These are phyloP conservation scores for Pseudonaja textilis DNA, from an alignment of 2,113 vertebrate species.

Conservation along the genomic window DNA sequence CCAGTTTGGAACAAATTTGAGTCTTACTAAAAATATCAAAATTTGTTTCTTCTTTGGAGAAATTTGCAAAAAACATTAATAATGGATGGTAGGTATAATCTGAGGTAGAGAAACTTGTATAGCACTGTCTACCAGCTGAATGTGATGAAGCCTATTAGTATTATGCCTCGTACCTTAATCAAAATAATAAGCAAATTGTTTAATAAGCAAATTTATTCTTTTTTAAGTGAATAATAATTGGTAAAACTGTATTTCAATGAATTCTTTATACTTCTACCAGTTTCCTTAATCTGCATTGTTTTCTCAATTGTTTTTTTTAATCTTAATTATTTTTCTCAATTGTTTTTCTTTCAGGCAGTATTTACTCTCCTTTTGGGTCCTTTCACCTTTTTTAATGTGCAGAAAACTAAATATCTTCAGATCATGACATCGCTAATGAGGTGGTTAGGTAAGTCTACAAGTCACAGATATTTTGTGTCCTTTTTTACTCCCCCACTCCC, in stretches of 20 bases:
- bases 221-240: slow-evolving; percentile 22
- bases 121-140: slow-evolving; percentile 38
- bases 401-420: slow-evolving; percentile 99
- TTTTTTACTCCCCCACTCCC: too few relatives aligned
- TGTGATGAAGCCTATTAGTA: slow-evolving; percentile 27
- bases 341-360: slow-evolving; percentile 68
- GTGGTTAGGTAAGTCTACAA: slow-evolving; percentile 89
- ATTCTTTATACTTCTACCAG: neutral
- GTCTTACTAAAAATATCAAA: neutral
- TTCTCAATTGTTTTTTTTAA: slow-evolving; percentile 18
- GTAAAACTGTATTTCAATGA: neutral
- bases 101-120: slow-evolving; percentile 47
- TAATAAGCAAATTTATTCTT: neutral
- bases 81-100: slow-evolving; percentile 32
- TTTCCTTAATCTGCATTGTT: slow-evolving; percentile 8
- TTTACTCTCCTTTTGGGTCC: slow-evolving; percentile 91
- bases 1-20: neutral
- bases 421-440: slow-evolving; percentile 95
- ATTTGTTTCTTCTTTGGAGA: slow-evolving; percentile 27
- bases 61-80: slow-evolving; percentile 11
- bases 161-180: slow-evolving; percentile 20
- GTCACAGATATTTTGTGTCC: neutral
- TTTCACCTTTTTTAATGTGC: slow-evolving; percentile 95
- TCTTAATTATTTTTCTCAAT: slow-evolving; percentile 4
- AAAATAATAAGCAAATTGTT: slow-evolving; percentile 35